Base-by-base conservation (phyloP, 2,888 invertebrate genomes). In the Hirudinaria manillensis region DNA sequence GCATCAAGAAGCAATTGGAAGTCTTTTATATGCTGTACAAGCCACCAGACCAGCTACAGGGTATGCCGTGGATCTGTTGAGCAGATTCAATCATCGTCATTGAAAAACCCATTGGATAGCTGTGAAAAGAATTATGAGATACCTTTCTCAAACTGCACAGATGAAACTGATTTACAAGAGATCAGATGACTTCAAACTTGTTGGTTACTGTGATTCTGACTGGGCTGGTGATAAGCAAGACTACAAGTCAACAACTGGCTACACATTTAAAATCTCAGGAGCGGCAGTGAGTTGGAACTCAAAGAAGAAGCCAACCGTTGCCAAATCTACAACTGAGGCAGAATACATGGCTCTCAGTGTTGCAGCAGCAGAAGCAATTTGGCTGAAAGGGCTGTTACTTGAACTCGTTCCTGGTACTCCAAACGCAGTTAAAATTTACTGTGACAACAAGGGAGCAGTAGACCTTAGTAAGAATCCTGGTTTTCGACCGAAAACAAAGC, bases 331-430 rank as follows among this genome's bases (percentile, higher is more conserved):
- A n/a, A n/a, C n/a, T n/a, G n/a, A n/a, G n/a, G 21, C 56, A 7
- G 56, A 7, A 4, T 56, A 13, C 6, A 13, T 7, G 13, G 13
- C 56, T 24, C 56, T 56, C 27, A 56, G 56, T 56, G 6, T 27
- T 3, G 56, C 56, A 56, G 27, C 56, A 56, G 56, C 56, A 24
- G 56, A 56, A 56, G 56, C 56, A 13, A 56, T 56, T 56, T 56
- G 56, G 56, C 13, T 56, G 56, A 3, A 27, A 56, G 56, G 56
- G 13, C 56, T 56, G 6, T 13, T 24, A 56, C 56, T 56, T 56
- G 13, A 16, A 13, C 53, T 21, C n/a, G n/a, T n/a, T n/a, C n/a
- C n/a, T 53, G 13, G 13, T 16, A 53, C 53, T 53, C 53, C 13
- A 21, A 53, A 21, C 21, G 53, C 53, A 16, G 21, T 53, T 53